Base-by-base conservation (phyloP, 2,888 invertebrate species). In the Leptopilina drosophilae region DNA sequence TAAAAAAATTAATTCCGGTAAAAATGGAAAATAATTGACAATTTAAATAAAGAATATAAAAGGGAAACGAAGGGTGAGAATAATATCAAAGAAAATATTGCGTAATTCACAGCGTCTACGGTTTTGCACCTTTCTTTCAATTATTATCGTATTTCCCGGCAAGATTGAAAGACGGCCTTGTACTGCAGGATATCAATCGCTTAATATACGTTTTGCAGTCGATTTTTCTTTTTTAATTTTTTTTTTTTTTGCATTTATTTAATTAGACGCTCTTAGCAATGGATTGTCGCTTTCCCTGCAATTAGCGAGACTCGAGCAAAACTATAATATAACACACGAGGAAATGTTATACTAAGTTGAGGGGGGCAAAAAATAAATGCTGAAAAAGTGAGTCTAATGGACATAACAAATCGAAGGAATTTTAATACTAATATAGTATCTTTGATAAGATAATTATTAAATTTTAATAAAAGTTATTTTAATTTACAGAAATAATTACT, bases 221-320 rank as follows among this genome's bases (percentile, higher is more conserved):
- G 65, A 81, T 83, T 82, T 81, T 83, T 77, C 5, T 33, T 77
- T 77, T 78, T 15, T 14, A 77, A 80, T 83, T 82, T 80, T 82
- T 80, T 77, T 77, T 79, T 15, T 11, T 77, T 66, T 66, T 78
- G 78, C 67, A 82, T 83, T 85, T 85, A 86, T 85, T 88, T 88
- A 87, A 88, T 89, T 87, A 88, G 83, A 84, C 81, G 78, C 83
- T 77, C 83, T 77, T 81, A 79, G 82, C 81, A 64, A 77, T 73
- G 80, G 53, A 75, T 75, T 42, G 78, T 80, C 83, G 84, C 87
- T 89, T 89, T 89, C 88, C 84, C 87, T 83, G 85, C 82, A 87
- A 88, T 89, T 87, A 88, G 83, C 79, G 62, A 8, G 69, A 81
- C 78, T 80, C 64, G 82, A 73, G 64, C 82, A 77, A n/a, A n/a